These are phyloP conservation scores for Pelvicachromis taeniatus DNA, from an alignment of 2,113 vertebrate genomes.

Conservation along the genomic window DNA sequence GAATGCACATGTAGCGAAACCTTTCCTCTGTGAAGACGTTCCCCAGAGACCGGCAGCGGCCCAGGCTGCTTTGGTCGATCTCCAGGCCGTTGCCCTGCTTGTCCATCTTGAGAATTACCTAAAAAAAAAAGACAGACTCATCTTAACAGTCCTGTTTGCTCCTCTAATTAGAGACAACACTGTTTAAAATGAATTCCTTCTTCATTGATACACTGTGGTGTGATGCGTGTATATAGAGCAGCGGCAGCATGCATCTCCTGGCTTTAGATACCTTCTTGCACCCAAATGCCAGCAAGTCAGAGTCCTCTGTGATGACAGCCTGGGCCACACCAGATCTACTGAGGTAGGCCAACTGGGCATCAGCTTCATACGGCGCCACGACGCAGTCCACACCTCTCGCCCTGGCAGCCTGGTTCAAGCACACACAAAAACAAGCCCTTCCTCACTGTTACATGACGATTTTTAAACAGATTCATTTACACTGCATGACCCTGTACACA, in stretches of 20 bases:
- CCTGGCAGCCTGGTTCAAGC: constrained; percentile 78
- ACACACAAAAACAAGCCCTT: not conserved
- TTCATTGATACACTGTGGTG: not conserved
- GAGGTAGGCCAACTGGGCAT: constrained; percentile 93
- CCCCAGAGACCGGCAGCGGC: constrained; percentile 87
- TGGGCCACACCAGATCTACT: constrained; percentile 87
- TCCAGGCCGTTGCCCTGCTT: constrained; percentile 92
- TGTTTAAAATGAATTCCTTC: not conserved
- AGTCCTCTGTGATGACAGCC: constrained; percentile 94
- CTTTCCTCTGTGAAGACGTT: constrained; percentile 95
- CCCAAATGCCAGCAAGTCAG: constrained; percentile 93
- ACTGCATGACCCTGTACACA: not conserved
- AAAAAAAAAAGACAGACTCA: not conserved
- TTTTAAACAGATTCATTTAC: not conserved
- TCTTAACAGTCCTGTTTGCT: not conserved
- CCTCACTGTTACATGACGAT: fast-evolving
- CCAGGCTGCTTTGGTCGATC: constrained; percentile 85
- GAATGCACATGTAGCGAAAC: constrained; percentile 97
- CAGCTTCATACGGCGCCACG: constrained; percentile 97
- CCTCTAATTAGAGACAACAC: not conserved
- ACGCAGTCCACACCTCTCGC: constrained; percentile 85
- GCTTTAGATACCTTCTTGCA: constrained; percentile 86
- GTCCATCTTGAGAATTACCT: constrained; percentile 99
- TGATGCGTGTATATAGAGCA: not conserved
- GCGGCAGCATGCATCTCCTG: not conserved